Conservation (phyloP, 2,797 vertebrate genomes). For the Masticophis lateralis region DNA sequence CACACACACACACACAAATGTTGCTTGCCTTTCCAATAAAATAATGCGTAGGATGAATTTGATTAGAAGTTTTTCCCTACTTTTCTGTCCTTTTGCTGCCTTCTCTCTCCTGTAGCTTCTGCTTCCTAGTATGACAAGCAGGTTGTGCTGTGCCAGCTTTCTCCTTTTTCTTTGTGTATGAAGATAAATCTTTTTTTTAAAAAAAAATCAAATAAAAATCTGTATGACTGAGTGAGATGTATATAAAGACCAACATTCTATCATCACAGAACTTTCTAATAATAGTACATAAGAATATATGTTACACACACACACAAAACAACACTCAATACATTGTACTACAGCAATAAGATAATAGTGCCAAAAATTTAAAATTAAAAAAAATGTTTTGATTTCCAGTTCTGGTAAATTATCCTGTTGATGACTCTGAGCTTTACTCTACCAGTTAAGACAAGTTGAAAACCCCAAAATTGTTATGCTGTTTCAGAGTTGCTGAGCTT, state of each 20-base stretch:
- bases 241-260: not conserved
- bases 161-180: not conserved
- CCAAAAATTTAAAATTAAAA: constrained; percentile 7
- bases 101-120: not conserved
- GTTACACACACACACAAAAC: not conserved
- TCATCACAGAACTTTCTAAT: not conserved
- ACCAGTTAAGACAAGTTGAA: constrained; percentile 36
- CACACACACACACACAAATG: not conserved
- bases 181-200: not conserved
- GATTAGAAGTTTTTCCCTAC: not conserved
- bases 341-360: not conserved
- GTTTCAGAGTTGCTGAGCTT: not conserved
- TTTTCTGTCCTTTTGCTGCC: not conserved
- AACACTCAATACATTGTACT: not conserved
- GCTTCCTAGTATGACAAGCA: not conserved
- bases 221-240: not conserved
- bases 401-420: constrained; percentile 31
- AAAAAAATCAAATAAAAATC: not conserved
- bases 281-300: not conserved
- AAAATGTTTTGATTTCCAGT: constrained; percentile 12
- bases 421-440: constrained; percentile 1
- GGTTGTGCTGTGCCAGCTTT: not conserved
- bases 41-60: not conserved
- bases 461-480: not conserved
- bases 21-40: not conserved